These are phyloP conservation scores for Lithobius niger DNA, from an alignment of 1,140 invertebrate species.

Conservation along the genomic window DNA sequence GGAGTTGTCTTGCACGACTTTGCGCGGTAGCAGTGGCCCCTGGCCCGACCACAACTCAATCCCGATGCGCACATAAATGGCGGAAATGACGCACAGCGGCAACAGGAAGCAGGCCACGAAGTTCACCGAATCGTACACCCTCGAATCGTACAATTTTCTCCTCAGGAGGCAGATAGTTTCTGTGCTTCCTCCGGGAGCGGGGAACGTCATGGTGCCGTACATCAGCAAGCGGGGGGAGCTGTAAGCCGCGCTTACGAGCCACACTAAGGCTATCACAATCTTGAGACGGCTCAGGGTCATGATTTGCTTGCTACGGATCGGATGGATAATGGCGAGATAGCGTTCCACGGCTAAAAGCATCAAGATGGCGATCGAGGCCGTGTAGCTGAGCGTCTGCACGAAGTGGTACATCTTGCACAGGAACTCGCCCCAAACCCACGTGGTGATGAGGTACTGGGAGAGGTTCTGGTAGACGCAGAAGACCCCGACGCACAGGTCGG, in stretches of 20 bases:
- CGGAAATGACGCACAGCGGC: slow-evolving; percentile 55
- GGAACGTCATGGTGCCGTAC: slow-evolving; percentile 52
- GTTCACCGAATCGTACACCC: slow-evolving; percentile 58
- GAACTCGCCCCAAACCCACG: slow-evolving; percentile 63
- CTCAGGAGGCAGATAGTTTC: slow-evolving; percentile 59
- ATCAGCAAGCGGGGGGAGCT: slow-evolving; percentile 51
- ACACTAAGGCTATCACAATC: slow-evolving; percentile 55
- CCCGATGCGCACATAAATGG: slow-evolving; percentile 55
- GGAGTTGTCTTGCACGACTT: too few relatives aligned
- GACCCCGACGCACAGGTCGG: slow-evolving; percentile 67
- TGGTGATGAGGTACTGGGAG: slow-evolving; percentile 55
- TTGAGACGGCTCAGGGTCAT: slow-evolving; percentile 51
- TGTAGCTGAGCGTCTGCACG: slow-evolving; percentile 60
- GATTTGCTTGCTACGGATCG: slow-evolving; percentile 61
- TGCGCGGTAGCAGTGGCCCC: neutral
- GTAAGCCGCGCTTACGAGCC: slow-evolving; percentile 58
- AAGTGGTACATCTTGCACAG: slow-evolving; percentile 74
- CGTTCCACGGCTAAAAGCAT: slow-evolving; percentile 68
- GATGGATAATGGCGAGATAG: slow-evolving; percentile 67
- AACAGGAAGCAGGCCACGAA: slow-evolving; percentile 57
- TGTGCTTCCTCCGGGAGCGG: slow-evolving; percentile 37
- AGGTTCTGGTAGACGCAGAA: slow-evolving; percentile 77
- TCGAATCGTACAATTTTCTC: slow-evolving; percentile 55
- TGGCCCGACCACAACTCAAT: slow-evolving; percentile 53
- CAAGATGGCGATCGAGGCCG: slow-evolving; percentile 63